Percentiles rank a stretch among this genome's conserved stretches.
Evolutionary conservation across 2,113 vertebrate genomes (phyloP).

Genomic region (Tragelaphus strepsiceros): DNA sequence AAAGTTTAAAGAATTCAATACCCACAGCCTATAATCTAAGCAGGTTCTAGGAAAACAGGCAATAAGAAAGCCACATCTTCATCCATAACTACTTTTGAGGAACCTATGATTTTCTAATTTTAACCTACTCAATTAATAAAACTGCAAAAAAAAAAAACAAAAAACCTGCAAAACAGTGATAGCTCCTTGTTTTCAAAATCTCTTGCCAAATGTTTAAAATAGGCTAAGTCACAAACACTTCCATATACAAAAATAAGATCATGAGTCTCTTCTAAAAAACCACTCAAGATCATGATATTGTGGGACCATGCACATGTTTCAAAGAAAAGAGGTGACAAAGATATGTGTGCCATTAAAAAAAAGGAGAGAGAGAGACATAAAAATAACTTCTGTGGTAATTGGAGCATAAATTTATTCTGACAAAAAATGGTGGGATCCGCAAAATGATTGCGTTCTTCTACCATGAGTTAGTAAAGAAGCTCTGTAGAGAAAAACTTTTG

Average conservation of each 20-base stretch:
- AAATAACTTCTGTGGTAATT: slow-evolving; percentile 67
- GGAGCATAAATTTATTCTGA: slow-evolving; percentile 70
- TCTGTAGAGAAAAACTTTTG: slow-evolving; percentile 20
- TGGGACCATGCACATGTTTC: background rate
- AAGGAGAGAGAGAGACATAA: background rate
- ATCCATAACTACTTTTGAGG: slow-evolving; percentile 23
- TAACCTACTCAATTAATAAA: background rate
- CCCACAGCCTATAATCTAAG: slow-evolving; percentile 11
- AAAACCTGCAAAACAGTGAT: background rate
- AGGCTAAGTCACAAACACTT: slow-evolving; percentile 27
- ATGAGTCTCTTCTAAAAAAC: slow-evolving; percentile 44
- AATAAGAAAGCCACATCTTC: slow-evolving; percentile 8
- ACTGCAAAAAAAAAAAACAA: background rate
- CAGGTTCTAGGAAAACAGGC: background rate
- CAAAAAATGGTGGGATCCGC: slow-evolving; percentile 59
- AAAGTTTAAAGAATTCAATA: slow-evolving; percentile 29
- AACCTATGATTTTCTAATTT: slow-evolving; percentile 15
- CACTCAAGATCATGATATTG: background rate
- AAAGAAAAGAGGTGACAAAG: slow-evolving; percentile 25
- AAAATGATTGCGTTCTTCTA: slow-evolving; percentile 35
- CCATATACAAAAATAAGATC: background rate
- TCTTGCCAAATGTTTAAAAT: slow-evolving; percentile 46
- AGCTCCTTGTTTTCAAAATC: background rate
- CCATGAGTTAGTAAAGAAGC: slow-evolving; percentile 50
- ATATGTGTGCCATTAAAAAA: background rate